phyloP scores from a whole-genome alignment of 2,113 vertebrate genomes.

The Spea bombifrons region DNA sequence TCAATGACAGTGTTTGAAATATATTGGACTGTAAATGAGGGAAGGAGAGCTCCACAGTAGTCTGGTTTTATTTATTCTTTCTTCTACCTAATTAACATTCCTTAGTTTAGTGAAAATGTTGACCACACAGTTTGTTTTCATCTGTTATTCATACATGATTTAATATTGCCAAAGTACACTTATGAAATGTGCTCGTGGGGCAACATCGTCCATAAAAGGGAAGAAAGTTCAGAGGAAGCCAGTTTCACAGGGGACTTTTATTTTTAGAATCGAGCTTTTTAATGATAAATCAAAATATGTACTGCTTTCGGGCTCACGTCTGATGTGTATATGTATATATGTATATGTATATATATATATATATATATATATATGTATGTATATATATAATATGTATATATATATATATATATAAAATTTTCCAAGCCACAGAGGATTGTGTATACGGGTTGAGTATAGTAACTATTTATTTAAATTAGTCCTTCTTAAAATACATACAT shows the following conservation, averaged over 20 bases:
- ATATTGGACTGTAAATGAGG: too few species aligned
- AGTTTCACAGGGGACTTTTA: conserved; percentile 73
- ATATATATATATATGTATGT: too few species aligned
- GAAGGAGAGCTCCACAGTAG: too few species aligned
- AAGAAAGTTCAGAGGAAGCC: conserved; percentile 63
- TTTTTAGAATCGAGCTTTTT: conserved; percentile 66
- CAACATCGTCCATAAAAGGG: conserved; percentile 80
- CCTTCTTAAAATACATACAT: too few species aligned
- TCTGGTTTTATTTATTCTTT: not conserved
- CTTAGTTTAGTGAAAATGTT: conserved; percentile 50
- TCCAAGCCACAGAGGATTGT: too few species aligned
- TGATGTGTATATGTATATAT: too few species aligned
- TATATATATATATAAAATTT: too few species aligned
- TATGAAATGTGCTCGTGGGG: conserved; percentile 79
- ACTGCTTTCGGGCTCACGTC: not conserved
- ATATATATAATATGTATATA: too few species aligned
- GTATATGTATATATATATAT: too few species aligned
- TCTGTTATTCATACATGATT: conserved; percentile 55
- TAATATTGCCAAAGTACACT: conserved; percentile 64
- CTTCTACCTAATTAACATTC: conserved; percentile 45
- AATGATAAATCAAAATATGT: not conserved
- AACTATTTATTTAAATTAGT: too few species aligned
- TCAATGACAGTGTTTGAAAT: too few species aligned
- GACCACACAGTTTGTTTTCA: conserved; percentile 30
- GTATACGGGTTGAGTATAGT: too few species aligned